Evolutionary conservation across 2,888 invertebrate genomes (phyloP).

Genomic region (Rhimphoctona megacephalus): DNA sequence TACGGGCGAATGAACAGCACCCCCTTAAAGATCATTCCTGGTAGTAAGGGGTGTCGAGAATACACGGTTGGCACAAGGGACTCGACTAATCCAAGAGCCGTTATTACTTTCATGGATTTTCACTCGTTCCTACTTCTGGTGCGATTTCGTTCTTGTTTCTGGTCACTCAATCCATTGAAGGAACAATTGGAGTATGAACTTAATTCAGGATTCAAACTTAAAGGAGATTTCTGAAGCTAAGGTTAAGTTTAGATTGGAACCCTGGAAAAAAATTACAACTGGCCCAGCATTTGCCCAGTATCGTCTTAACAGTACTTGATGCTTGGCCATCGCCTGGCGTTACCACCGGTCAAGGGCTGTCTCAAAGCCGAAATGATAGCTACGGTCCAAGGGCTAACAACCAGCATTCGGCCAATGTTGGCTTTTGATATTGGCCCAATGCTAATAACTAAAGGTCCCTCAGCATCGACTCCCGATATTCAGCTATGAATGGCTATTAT

Average conservation of each 20-base stretch:
- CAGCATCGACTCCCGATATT: no score
- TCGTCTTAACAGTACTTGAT: no score
- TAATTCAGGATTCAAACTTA: not conserved
- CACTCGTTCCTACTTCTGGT: conserved; percentile 20
- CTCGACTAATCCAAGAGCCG: conserved; percentile 66
- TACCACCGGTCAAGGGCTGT: no score
- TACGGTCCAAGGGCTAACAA: no score
- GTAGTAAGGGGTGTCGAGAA: conserved; percentile 42
- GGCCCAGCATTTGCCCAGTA: no score
- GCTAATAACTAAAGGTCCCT: no score
- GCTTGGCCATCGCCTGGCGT: no score
- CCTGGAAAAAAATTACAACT: no score
- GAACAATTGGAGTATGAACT: not conserved
- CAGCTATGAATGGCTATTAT: no score
- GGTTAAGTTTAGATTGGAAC: not conserved
- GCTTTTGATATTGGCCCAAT: no score
- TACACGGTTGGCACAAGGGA: conserved; percentile 23
- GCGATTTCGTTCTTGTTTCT: conserved; percentile 22
- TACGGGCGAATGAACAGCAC: conserved; percentile 47
- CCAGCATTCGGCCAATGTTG: no score
- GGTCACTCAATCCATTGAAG: not conserved
- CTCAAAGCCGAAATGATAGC: no score
- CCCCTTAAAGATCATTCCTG: conserved; percentile 13
- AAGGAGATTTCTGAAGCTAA: not conserved
- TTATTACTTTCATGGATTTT: conserved; percentile 70